Conservation (phyloP, 2,888 invertebrate species). For the Eristalinus sepulchralis region DNA sequence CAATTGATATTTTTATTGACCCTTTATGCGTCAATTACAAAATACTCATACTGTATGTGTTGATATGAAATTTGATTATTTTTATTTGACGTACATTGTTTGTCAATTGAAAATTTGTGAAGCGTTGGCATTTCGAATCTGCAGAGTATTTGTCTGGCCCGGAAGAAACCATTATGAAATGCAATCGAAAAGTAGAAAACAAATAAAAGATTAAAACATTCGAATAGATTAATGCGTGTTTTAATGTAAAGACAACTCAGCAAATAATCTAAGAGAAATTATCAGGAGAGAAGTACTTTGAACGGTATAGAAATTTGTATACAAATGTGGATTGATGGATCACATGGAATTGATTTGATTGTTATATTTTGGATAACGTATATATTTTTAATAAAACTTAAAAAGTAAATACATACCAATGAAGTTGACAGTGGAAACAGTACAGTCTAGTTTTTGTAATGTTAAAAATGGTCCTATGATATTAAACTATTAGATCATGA, state of each 20-base stretch:
- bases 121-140: slow-evolving; percentile 25
- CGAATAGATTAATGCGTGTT: background rate
- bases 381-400: too few relatives aligned
- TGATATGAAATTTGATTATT: slow-evolving; percentile 61
- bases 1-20: slow-evolving; percentile 65
- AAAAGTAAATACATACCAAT: too few relatives aligned
- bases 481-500: too few relatives aligned
- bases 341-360: too few relatives aligned
- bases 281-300: background rate
- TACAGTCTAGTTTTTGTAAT: too few relatives aligned
- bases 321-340: too few relatives aligned
- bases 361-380: too few relatives aligned
- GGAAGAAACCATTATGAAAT: background rate
- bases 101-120: slow-evolving; percentile 57
- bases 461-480: too few relatives aligned
- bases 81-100: slow-evolving; percentile 62
- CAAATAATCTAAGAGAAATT: background rate
- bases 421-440: too few relatives aligned
- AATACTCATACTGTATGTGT: slow-evolving; percentile 28
- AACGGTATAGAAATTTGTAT: background rate
- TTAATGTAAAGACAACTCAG: background rate
- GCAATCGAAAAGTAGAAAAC: background rate
- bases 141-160: background rate
- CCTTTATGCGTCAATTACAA: slow-evolving; percentile 66
- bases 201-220: background rate